Evolutionary conservation across 2,113 vertebrate genomes (phyloP).

Genomic region (Catharus minimus): DNA sequence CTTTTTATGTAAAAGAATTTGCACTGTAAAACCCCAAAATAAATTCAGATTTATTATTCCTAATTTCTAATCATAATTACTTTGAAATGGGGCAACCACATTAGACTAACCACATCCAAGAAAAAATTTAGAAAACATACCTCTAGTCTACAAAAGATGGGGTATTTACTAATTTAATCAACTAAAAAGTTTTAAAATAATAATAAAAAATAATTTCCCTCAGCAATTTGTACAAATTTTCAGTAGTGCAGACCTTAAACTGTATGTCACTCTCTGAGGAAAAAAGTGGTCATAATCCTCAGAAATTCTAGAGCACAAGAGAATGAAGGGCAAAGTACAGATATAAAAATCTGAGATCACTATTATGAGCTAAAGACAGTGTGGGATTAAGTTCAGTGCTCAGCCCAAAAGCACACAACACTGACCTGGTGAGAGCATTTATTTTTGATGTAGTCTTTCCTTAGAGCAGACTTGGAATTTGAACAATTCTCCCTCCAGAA

Average conservation of each 20-base stretch:
- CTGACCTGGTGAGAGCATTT: not conserved
- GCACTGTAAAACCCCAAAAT: not conserved
- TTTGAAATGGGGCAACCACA: not conserved
- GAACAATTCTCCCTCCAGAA: not conserved
- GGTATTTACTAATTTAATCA: not conserved
- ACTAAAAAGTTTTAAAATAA: not conserved
- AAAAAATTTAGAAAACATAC: not conserved
- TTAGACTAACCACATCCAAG: not conserved
- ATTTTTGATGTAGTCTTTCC: not conserved
- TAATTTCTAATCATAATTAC: not conserved
- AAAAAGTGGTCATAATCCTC: not conserved
- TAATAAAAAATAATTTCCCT: not conserved
- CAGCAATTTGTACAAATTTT: not conserved
- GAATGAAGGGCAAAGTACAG: not conserved
- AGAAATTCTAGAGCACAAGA: not conserved
- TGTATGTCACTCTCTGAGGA: not conserved
- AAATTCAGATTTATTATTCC: not conserved
- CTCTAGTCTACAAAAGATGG: not conserved
- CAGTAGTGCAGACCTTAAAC: not conserved
- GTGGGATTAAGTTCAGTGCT: not conserved
- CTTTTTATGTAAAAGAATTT: not conserved
- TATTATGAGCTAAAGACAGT: not conserved
- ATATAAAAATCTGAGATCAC: not conserved
- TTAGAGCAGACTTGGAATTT: not conserved
- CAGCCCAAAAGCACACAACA: not conserved